Conservation (phyloP, 2,797 vertebrate genomes). For the Pseudochirops cupreus region DNA sequence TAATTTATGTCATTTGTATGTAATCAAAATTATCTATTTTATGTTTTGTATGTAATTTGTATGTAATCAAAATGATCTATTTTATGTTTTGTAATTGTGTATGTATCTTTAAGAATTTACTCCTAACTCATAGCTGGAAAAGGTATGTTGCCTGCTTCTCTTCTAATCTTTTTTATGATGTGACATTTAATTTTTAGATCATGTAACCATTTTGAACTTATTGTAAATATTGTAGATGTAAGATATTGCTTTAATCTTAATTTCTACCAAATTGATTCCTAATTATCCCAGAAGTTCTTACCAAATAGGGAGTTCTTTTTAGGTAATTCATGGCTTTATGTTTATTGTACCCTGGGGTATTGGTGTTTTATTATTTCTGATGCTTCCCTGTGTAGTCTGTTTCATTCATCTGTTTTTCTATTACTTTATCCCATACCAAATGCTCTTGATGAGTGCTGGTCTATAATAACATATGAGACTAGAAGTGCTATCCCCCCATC, state of each 20-base stretch:
- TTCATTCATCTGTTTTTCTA: not conserved
- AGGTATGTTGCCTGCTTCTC: not conserved
- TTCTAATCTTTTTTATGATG: too few relatives aligned
- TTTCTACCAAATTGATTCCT: not conserved
- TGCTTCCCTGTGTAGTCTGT: not conserved
- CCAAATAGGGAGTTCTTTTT: not conserved
- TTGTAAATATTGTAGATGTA: not conserved
- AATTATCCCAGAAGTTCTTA: not conserved
- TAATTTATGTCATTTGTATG: not conserved
- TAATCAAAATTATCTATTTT: not conserved
- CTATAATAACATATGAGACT: not conserved
- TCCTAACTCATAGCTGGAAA: not conserved
- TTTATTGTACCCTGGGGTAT: not conserved
- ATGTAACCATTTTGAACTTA: not conserved
- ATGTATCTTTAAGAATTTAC: not conserved
- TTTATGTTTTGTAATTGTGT: not conserved
- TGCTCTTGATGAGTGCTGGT: not conserved
- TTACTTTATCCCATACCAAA: not conserved
- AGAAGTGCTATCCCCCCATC: not conserved
- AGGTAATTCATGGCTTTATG: not conserved
- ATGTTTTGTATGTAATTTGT: not conserved
- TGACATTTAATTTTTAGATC: not conserved
- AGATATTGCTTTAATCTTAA: not conserved
- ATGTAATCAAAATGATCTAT: not conserved
- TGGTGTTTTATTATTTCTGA: not conserved